Conservation (phyloP, 2,113 vertebrate species). For the Hippocampus barbouri region DNA sequence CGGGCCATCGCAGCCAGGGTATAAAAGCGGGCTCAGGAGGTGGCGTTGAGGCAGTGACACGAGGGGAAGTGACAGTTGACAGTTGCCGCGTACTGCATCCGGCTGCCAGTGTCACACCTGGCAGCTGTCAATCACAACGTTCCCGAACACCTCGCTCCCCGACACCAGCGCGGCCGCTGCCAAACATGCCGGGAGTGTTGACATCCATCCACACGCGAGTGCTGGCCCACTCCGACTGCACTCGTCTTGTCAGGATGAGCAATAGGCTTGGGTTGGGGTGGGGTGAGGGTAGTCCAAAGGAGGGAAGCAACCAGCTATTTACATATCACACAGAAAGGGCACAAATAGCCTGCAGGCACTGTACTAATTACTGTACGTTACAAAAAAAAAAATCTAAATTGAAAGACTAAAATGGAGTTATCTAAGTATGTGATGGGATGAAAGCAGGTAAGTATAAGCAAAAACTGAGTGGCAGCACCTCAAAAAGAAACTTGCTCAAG, state of each 20-base stretch:
- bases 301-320: constrained; percentile 68
- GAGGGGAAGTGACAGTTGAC: constrained; percentile 68
- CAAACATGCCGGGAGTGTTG: constrained; percentile 70
- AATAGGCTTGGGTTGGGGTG: constrained; percentile 26
- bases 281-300: constrained; percentile 34
- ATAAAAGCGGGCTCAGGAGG: constrained; percentile 22
- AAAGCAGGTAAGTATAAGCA: constrained; percentile 44
- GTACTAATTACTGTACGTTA: constrained; percentile 75
- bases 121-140: constrained; percentile 71
- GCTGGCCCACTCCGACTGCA: constrained; percentile 50
- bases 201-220: constrained; percentile 60
- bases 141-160: constrained; percentile 54
- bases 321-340: constrained; percentile 76
- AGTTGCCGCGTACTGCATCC: constrained; percentile 61
- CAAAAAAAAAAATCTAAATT: constrained; percentile 60
- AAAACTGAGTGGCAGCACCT: constrained; percentile 29
- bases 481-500: not conserved
- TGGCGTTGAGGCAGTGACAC: constrained; percentile 21
- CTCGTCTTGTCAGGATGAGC: constrained; percentile 65
- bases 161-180: constrained; percentile 61
- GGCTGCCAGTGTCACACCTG: constrained; percentile 71
- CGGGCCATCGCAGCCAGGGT: constrained; percentile 36
- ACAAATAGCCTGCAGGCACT: constrained; percentile 76
- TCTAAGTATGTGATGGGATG: constrained; percentile 53
- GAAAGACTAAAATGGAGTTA: constrained; percentile 67